Evolutionary conservation across 2,888 invertebrate species (phyloP), one percentile per base, ranked within the genome.

Genomic region (Synergus gifuensis): DNA sequence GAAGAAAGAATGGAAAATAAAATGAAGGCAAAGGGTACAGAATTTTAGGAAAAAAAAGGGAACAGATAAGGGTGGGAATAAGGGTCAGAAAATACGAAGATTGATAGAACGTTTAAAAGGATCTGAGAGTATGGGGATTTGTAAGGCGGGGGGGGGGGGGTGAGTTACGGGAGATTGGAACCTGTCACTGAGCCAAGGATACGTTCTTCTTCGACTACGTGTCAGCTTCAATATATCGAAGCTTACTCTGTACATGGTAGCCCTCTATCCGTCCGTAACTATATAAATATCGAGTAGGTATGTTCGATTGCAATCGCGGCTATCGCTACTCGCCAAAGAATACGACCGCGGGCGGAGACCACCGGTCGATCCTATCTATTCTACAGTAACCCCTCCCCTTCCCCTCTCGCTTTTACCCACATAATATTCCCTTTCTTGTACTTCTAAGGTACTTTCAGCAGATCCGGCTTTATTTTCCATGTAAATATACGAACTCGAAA

Each of bases 221-320:
- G 54, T 54, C n/a, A 8, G 9, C 16, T 18, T n/a, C 54, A 54
- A 54, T 54, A 18, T 54, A n/a, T 54, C 3, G 54, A 54, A 54
- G 54, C n/a, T 54, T 18, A 54, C 16, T 18, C 54, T 18, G 54
- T 54, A 54, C 5, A 54, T n/a, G 54, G 54, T 54, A 54, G 54
- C n/a, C n/a, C 54, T n/a, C 54, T 54, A 54, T 9, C 9, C 22
- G 22, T 22, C 1, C 9, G 18, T 54, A 54, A 54, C 54, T 54
- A 54, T 54, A 54, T 54, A 54, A 54, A 54, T 8, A 54, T 54
- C n/a, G 54, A 18, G 54, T 54, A 36, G 36, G 36, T 36, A 54
- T 54, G 54, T 54, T 54, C 54, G n/a, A 54, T 54, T 54, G 54
- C n/a, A 54, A 54, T 54, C 54, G 54, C 54, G n/a, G 54, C n/a